phyloP scores from a whole-genome alignment of 2,113 vertebrate species.

The Chaenocephalus aceratus region DNA sequence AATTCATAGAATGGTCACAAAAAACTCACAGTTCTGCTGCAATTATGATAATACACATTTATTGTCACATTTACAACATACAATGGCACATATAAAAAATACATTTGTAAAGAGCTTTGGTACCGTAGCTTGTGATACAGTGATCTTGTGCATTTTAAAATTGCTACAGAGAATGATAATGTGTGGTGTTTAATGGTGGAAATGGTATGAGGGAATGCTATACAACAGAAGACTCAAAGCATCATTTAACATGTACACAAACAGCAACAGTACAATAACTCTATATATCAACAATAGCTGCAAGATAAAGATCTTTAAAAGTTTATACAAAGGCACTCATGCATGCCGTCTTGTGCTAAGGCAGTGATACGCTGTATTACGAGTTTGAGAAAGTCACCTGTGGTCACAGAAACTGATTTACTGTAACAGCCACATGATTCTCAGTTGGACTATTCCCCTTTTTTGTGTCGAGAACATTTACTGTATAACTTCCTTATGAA shows the following conservation, averaged over 20 bases:
- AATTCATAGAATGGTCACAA: neutral
- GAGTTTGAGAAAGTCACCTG: constrained; percentile 27
- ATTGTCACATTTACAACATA: constrained; percentile 79
- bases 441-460: neutral
- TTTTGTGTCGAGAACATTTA: constrained; percentile 8
- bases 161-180: constrained; percentile 37
- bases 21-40: neutral
- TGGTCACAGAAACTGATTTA: constrained; percentile 40
- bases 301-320: constrained; percentile 35
- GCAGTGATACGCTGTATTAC: constrained; percentile 77
- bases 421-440: constrained; percentile 20
- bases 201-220: constrained; percentile 51
- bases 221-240: constrained; percentile 39
- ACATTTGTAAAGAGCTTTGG: constrained; percentile 87
- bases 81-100: constrained; percentile 82
- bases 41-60: constrained; percentile 72
- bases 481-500: constrained; percentile 17
- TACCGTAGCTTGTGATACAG: constrained; percentile 81
- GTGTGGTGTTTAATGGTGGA: constrained; percentile 39
- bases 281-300: constrained; percentile 45
- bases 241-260: constrained; percentile 23
- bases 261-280: constrained; percentile 44
- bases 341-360: constrained; percentile 61
- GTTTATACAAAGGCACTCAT: constrained; percentile 58
- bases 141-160: constrained; percentile 70